phyloP scores from a whole-genome alignment of 2,888 invertebrate genomes.

The Morpho helenor region DNA sequence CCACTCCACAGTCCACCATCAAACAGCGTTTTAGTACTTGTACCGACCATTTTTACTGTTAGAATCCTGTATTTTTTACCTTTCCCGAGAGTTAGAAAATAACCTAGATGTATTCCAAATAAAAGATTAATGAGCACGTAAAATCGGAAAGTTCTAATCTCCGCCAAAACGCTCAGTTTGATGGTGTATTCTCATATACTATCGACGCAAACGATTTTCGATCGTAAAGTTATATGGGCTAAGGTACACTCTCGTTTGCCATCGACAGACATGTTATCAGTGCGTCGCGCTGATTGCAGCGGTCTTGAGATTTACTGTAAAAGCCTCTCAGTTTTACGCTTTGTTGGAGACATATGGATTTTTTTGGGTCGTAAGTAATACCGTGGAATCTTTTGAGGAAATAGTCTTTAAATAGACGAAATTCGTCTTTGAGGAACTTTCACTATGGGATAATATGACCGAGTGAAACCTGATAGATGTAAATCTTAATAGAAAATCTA shows the following conservation, averaged over 20 bases:
- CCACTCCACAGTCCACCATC: conserved; percentile 16
- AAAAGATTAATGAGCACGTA: conserved; percentile 8
- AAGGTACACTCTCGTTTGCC: conserved; percentile 1
- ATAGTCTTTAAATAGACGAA: too few relatives aligned
- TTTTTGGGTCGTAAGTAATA: too few relatives aligned
- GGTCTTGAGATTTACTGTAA: conserved; percentile 18
- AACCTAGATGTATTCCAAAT: background rate
- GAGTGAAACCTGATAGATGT: too few relatives aligned
- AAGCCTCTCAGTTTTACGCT: conserved; percentile 20
- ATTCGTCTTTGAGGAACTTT: too few relatives aligned
- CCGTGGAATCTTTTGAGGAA: too few relatives aligned
- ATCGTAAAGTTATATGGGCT: background rate
- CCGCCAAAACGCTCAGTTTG: conserved; percentile 18
- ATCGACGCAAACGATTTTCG: conserved; percentile 8
- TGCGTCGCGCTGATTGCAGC: conserved; percentile 24
- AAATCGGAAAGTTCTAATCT: conserved; percentile 10
- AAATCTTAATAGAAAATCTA: too few relatives aligned
- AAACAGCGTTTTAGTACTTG: conserved; percentile 11
- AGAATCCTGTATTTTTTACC: background rate
- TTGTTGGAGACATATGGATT: conserved; percentile 5
- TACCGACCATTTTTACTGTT: background rate
- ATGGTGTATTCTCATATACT: conserved; percentile 9
- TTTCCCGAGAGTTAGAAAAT: background rate
- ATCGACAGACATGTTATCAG: conserved; percentile 9
- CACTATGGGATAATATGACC: too few relatives aligned